These are phyloP conservation scores for Fabriciana adippe DNA, from an alignment of 2,888 invertebrate species.

Conservation along the genomic window DNA sequence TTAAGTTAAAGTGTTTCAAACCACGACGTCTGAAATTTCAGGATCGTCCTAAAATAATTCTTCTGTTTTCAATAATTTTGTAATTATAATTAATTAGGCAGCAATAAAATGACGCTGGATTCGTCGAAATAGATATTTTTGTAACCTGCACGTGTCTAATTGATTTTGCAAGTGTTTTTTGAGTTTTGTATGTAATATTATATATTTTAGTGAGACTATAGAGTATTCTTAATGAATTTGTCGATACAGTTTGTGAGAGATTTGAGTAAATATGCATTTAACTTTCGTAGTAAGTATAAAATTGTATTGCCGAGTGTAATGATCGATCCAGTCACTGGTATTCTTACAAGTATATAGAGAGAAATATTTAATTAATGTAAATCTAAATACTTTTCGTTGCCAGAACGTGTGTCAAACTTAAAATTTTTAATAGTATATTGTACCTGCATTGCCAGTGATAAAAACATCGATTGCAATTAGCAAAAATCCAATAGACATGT, in stretches of 20 bases:
- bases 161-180: constrained; percentile 40
- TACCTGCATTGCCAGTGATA: constrained; percentile 22
- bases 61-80: constrained; percentile 28
- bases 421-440: constrained; percentile 12
- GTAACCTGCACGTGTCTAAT: constrained; percentile 48
- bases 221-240: too few relatives aligned
- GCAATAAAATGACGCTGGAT: constrained; percentile 51
- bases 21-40: background rate
- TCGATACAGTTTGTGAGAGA: too few relatives aligned
- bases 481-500: constrained; percentile 23
- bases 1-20: constrained; percentile 4
- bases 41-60: constrained; percentile 12
- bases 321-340: background rate
- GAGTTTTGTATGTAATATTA: constrained; percentile 40
- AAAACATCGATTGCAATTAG: constrained; percentile 26
- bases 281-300: background rate
- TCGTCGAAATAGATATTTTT: constrained; percentile 54
- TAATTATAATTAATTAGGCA: constrained; percentile 43
- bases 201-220: background rate
- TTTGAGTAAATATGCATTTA: too few relatives aligned
- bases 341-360: constrained; percentile 7
- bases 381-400: constrained; percentile 14
- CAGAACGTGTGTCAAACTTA: constrained; percentile 18
- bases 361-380: constrained; percentile 8
- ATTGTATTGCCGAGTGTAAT: constrained; percentile 2